Base-by-base conservation (phyloP, 2,888 invertebrate species). In the Neria commutata region DNA sequence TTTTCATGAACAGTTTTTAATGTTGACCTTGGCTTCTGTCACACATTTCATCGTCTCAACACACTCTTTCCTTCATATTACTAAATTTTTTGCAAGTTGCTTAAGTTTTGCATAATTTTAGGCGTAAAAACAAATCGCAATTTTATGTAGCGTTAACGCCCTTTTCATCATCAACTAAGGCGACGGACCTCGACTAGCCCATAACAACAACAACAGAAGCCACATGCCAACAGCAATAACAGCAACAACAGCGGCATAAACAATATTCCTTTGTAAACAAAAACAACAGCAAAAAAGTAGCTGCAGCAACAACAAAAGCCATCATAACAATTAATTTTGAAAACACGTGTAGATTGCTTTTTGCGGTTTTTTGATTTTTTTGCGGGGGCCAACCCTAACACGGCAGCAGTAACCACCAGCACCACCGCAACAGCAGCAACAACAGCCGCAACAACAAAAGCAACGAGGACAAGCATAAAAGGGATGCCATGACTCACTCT, bases 301-400 rank as follows among this genome's bases (percentile, higher is more conserved):
- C 6, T 25, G 26, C 26, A 25, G n/a, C 48, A 26, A 48, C 25
- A 73, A 72, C 74, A 71, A 67, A 71, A 69, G 69, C 73, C 74
- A 75, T 73, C 70, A 75, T 70, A 72, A 70, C 74, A 75, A 72
- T 73, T 73, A 73, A 71, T 74, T 73, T 73, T 62, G 64, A 71
- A 73, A 73, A 75, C 73, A 75, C 73, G 75, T 73, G 73, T 73
- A 74, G 74, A 73, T 75, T 75, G 75, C 73, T 73, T 75, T 73
- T 72, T 72, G 73, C 69, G 72, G 73, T 74, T 72, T 33, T 37
- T 21, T 45, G 48, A 24, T 48, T 48, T 26, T 33, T 51, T 50
- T 50, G 42, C 19, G 16, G n/a, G n/a, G n/a, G 16, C 23, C 19
- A 24, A 14, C 16, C 25, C 14, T 24, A 47, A 29, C 25, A 42